phyloP scores from a whole-genome alignment of 1,140 invertebrate species.

The Drosophila malerkotliana region DNA sequence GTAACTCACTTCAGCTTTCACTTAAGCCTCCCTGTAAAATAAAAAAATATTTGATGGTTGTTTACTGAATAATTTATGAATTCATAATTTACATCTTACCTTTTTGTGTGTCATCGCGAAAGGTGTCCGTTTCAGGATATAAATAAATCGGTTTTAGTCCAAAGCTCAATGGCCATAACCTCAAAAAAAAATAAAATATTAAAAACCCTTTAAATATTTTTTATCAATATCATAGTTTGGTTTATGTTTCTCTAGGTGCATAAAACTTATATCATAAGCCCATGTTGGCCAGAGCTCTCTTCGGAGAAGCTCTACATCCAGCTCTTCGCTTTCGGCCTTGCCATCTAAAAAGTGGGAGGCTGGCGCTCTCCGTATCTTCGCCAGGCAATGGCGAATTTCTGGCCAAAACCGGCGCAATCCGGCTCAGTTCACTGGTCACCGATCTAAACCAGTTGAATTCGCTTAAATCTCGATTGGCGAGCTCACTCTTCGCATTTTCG shows the following conservation, averaged over 20 bases:
- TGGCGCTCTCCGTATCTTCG: slow-evolving; percentile 24
- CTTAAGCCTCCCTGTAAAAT: background rate
- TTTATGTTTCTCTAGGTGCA: slow-evolving; percentile 15
- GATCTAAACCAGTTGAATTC: slow-evolving; percentile 80
- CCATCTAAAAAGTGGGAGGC: slow-evolving; percentile 3
- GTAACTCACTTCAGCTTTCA: background rate
- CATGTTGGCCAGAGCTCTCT: slow-evolving; percentile 14
- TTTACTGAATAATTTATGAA: background rate
- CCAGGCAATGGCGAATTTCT: slow-evolving; percentile 43
- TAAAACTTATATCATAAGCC: background rate
- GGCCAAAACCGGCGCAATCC: slow-evolving; percentile 71
- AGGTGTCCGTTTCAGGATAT: too few species aligned
- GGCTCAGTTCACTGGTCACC: slow-evolving; percentile 51
- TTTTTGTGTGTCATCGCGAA: too few species aligned
- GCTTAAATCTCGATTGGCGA: slow-evolving; percentile 62
- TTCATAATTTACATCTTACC: too few species aligned
- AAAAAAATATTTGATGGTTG: background rate
- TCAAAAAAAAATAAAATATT: too few species aligned
- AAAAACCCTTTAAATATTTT: background rate
- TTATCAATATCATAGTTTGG: background rate
- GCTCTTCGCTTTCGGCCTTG: slow-evolving; percentile 15
- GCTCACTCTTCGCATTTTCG: slow-evolving; percentile 28
- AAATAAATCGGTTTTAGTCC: too few species aligned
- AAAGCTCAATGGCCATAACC: too few species aligned
- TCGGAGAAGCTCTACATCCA: background rate